Base-by-base conservation (phyloP, 2,888 invertebrate genomes). In the Panzeria rudis region DNA sequence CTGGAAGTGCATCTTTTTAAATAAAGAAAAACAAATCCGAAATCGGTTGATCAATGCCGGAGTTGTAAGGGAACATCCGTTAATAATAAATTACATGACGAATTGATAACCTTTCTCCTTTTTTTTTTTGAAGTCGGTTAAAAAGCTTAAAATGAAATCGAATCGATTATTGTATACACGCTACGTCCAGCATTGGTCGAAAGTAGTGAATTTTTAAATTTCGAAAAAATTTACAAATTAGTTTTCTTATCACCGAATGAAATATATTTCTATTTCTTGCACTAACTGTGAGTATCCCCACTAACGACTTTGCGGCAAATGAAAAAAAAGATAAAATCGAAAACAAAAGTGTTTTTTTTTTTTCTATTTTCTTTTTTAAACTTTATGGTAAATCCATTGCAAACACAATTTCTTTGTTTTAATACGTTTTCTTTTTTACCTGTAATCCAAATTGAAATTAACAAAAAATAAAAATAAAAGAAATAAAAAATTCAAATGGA, bases 261-360 rank as follows among this genome's bases (percentile, higher is more conserved):
- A 29, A 15, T 25, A 44, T 62, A 44, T 8, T n/a, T 25, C 44
- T 29, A 7, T 13, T 44, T 5, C 35, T 29, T 25, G 4, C 69
- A 11, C 8, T 41, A 41, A 38, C 78, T 69, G 61, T 61, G 61
- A 78, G 0, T 59, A 50, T 9, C 35, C 59, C 17, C 25, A 41
- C 20, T 62, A 15, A 59, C 38, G 23, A 13, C 44, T 69, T 32
- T 54, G 61, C 61, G 35, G 35, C 35, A 75, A 68, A 73, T 25
- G 23, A 23, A 50, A 59, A 59, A 73, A 41, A 13, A 68, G 81
- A 81, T 81, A 75, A 52, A 41, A 81, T 81, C 75, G 8, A 52
- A 75, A 56, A 73, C 32, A 56, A 32, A 35, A 72, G n/a, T 41
- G 25, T 38, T 68, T 54, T 15, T 38, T 23, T 56, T 11, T 54